Conservation (phyloP, 2,797 vertebrate species). For the Gambusia yucatana region DNA sequence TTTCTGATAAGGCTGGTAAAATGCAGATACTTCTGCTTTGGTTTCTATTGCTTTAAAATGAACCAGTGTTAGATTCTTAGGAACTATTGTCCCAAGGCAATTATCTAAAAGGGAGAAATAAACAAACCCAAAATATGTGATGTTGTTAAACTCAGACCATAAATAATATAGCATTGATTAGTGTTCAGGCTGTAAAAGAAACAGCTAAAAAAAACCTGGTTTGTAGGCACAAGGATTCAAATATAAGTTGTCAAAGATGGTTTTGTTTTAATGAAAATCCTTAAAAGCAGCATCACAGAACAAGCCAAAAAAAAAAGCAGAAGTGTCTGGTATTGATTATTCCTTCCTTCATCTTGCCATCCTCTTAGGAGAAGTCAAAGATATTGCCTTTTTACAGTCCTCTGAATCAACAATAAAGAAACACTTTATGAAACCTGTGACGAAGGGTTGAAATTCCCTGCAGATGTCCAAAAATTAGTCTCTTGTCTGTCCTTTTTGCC, state of each 20-base stretch:
- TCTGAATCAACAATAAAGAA: conserved; percentile 14
- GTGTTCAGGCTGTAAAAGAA: not conserved
- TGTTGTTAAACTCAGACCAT: not conserved
- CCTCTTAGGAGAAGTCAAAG: conserved; percentile 6
- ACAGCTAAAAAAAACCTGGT: not conserved
- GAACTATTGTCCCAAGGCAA: not conserved
- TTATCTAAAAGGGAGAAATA: not conserved
- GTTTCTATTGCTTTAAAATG: not conserved
- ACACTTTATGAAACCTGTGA: not conserved
- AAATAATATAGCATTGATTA: not conserved
- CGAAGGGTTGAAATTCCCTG: conserved; percentile 18
- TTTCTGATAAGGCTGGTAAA: not conserved
- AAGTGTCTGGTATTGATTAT: conserved; percentile 27
- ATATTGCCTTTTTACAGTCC: conserved; percentile 26
- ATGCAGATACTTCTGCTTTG: not conserved
- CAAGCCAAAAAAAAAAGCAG: not conserved
- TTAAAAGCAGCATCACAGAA: not conserved
- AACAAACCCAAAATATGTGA: not conserved
- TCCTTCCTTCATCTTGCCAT: conserved; percentile 24
- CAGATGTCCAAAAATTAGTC: conserved; percentile 7
- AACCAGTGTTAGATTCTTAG: not conserved
- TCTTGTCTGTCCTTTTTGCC: conserved; percentile 13
- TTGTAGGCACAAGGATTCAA: not conserved
- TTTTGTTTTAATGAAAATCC: not conserved
- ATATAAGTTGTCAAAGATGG: not conserved